Base-by-base conservation (phyloP, 2,888 invertebrate species). In the Tenthredo amoena region DNA sequence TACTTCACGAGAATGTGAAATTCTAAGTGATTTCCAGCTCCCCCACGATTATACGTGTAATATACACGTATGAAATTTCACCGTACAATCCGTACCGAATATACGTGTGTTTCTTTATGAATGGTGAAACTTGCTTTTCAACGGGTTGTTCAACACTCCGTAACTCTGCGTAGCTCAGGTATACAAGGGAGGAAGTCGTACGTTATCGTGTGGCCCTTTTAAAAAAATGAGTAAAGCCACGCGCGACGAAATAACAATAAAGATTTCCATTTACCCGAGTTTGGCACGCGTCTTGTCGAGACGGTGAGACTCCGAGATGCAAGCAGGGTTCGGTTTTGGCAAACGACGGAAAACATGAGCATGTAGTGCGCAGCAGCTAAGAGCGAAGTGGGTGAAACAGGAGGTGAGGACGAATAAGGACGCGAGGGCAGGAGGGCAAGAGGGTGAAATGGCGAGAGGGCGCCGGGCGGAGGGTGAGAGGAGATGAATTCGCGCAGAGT, bases 401-500 rank as follows among this genome's bases (percentile, higher is more conserved):
- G 77, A 77, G 26, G 76, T 31, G 62, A 81, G 81, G 62, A 81
- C 77, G 77, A 77, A 77, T 18, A 58, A 55, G 50, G 77, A 31
- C 31, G 31, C 37, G 40, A n/a, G 58, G 43, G 21, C 21, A 47
- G 50, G 34, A 34, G 21, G 26, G 62, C 21, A 26, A 43, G 55
- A 31, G 55, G 79, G 37, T 21, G 79, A 55, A 34, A 58, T 15
- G 79, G 34, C 81, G 81, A 4, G 37, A 37, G 58, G 81, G 26
- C 26, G 26, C 26, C 26, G 26, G 81, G 26, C 4, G 40, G 58
- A 26, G 81, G 50, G 58, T 12, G n/a, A 43, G 62, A 37, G 58
- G 81, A 58, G 81, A 81, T 81, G 81, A 81, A 81, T 81, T 81
- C 81, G 81, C 81, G 81, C 81, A 81, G 81, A 81, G 81, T 37